Evolutionary conservation across 2,113 vertebrate genomes (phyloP).

Genomic region (Poeciliopsis turrubarensis): DNA sequence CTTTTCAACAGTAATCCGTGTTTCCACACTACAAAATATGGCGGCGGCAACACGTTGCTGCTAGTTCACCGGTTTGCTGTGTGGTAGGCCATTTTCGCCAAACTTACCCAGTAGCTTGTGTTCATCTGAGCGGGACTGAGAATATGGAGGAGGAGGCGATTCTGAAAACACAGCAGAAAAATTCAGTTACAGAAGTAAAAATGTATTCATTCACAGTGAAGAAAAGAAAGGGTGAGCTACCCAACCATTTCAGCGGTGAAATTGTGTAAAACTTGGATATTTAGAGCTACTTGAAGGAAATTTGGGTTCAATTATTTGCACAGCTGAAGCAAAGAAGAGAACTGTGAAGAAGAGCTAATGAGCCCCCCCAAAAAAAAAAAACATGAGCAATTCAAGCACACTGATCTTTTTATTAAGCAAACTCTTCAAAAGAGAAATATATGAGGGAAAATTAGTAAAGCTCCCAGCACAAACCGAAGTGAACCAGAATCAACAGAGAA

Average conservation of each 20-base stretch:
- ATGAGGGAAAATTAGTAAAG: background rate
- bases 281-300: background rate
- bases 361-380: background rate
- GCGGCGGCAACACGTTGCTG: conserved; percentile 31
- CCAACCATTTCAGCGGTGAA: background rate
- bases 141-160: conserved; percentile 95
- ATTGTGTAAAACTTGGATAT: background rate
- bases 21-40: conserved; percentile 56
- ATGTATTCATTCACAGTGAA: background rate
- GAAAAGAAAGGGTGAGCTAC: background rate
- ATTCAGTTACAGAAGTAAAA: background rate
- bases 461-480: background rate
- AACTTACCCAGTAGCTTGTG: conserved; percentile 95
- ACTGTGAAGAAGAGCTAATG: background rate
- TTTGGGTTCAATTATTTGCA: background rate
- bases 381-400: background rate
- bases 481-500: background rate
- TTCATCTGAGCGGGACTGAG: conserved; percentile 88
- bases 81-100: conserved; percentile 9
- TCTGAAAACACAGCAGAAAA: conserved; percentile 79
- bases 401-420: background rate
- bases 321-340: background rate
- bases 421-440: background rate
- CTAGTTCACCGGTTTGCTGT: conserved; percentile 42
- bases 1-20: conserved; percentile 28